Conservation (phyloP, 2,797 vertebrate species). For the Falco peregrinus region DNA sequence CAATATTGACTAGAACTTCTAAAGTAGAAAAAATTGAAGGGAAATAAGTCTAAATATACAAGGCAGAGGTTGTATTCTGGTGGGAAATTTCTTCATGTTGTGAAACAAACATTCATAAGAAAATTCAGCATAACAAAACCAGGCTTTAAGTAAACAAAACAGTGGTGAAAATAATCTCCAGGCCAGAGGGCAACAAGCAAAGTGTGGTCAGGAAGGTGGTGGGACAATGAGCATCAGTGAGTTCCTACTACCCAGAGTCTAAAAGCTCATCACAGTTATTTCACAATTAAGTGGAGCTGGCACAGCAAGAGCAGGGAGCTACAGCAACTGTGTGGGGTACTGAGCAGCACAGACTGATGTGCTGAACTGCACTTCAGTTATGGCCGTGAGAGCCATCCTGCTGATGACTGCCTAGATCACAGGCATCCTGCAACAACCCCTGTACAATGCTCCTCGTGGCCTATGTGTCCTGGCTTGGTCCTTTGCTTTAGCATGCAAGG, state of each 20-base stretch:
- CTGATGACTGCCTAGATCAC: neutral
- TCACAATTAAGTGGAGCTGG: neutral
- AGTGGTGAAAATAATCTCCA: neutral
- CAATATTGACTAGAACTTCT: neutral
- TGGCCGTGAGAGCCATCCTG: rapidly evolving
- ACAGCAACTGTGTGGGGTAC: rapidly evolving
- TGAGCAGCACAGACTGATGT: neutral
- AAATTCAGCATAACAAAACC: neutral
- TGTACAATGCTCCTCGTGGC: neutral
- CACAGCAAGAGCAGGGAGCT: neutral
- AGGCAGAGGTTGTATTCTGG: neutral
- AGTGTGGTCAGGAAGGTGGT: neutral
- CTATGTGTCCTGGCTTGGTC: neutral
- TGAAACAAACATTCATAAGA: neutral
- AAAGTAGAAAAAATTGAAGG: neutral
- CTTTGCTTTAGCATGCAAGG: neutral
- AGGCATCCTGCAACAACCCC: neutral
- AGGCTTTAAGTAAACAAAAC: neutral
- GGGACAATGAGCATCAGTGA: neutral
- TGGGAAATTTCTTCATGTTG: constrained; percentile 12
- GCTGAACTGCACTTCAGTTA: rapidly evolving
- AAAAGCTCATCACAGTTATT: neutral
- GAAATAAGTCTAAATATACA: constrained; percentile 4
- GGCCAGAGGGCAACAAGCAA: neutral
- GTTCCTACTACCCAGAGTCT: neutral